Percentiles rank a stretch among this genome's conserved stretches.
These are phyloP conservation scores for Sanderia malayensis DNA, from an alignment of 30 jellyfish, hydroid and myxozoan species.

Conservation along the genomic window DNA sequence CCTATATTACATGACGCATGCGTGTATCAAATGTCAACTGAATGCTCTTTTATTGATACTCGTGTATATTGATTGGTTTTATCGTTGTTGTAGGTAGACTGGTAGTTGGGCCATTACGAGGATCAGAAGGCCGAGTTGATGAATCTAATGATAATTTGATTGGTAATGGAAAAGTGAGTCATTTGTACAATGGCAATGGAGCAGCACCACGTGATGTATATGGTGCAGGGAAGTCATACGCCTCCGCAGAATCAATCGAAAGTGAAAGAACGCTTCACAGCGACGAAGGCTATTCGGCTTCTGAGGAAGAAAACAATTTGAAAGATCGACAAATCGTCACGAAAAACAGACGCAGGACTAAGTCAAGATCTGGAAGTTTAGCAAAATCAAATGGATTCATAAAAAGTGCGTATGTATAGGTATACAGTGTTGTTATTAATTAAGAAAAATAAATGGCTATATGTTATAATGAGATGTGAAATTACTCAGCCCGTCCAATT, in stretches of 20 bases:
- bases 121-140: slow-evolving; percentile 12
- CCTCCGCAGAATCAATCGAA: slow-evolving; percentile 17
- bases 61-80: not conserved
- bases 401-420: slow-evolving; percentile 55
- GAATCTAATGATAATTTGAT: not conserved
- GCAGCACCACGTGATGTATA: slow-evolving; percentile 9
- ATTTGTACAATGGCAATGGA: not conserved
- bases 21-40: too few relatives aligned
- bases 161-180: not conserved
- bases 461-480: too few relatives aligned
- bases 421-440: too few relatives aligned
- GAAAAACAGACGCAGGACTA: slow-evolving; percentile 44
- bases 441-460: too few relatives aligned
- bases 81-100: slow-evolving; percentile 39
- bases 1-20: too few relatives aligned
- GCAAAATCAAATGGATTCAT: slow-evolving; percentile 30
- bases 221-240: slow-evolving; percentile 18
- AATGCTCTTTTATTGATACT: too few relatives aligned
- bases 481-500: too few relatives aligned
- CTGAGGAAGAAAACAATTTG: slow-evolving; percentile 73
- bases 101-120: slow-evolving; percentile 65
- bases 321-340: slow-evolving; percentile 13
- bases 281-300: slow-evolving; percentile 90
- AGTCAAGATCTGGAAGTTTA: slow-evolving; percentile 44
- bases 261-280: slow-evolving; percentile 21